These are phyloP conservation scores for Vicugna pacos DNA, from an alignment of 2,113 vertebrate species.

Conservation along the genomic window DNA sequence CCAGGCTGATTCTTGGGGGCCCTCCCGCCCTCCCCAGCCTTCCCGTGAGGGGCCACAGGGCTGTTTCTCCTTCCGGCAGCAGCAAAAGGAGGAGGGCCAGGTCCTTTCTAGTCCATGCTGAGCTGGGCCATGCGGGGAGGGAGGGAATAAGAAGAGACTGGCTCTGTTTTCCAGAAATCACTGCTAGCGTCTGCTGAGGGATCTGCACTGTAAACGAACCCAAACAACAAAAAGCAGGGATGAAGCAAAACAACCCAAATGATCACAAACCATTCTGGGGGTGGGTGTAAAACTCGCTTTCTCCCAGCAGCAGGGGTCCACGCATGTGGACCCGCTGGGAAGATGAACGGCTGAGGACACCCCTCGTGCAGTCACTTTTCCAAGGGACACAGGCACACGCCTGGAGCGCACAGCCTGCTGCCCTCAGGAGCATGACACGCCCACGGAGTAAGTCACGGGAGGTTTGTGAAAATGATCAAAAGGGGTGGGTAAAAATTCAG, in stretches of 20 bases:
- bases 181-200: constrained; percentile 88
- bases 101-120: constrained; percentile 79
- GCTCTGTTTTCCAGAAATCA: constrained; percentile 87
- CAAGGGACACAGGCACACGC: neutral
- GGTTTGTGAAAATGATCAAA: constrained; percentile 68
- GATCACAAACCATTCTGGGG: constrained; percentile 59
- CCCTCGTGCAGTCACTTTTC: fast-evolving
- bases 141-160: constrained; percentile 80
- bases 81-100: constrained; percentile 72
- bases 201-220: constrained; percentile 84
- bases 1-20: constrained; percentile 66
- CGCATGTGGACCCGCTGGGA: neutral
- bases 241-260: constrained; percentile 58
- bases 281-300: neutral
- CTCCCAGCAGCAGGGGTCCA: constrained; percentile 68
- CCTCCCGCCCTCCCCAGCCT: neutral
- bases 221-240: constrained; percentile 66
- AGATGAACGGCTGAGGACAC: constrained; percentile 59
- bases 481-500: constrained; percentile 66
- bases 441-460: constrained; percentile 50
- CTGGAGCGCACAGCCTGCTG: fast-evolving
- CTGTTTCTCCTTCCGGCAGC: constrained; percentile 80
- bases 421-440: neutral
- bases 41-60: neutral
- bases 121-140: constrained; percentile 72